Base-by-base conservation (phyloP, 2,113 vertebrate species). In the Chaetura pelagica region DNA sequence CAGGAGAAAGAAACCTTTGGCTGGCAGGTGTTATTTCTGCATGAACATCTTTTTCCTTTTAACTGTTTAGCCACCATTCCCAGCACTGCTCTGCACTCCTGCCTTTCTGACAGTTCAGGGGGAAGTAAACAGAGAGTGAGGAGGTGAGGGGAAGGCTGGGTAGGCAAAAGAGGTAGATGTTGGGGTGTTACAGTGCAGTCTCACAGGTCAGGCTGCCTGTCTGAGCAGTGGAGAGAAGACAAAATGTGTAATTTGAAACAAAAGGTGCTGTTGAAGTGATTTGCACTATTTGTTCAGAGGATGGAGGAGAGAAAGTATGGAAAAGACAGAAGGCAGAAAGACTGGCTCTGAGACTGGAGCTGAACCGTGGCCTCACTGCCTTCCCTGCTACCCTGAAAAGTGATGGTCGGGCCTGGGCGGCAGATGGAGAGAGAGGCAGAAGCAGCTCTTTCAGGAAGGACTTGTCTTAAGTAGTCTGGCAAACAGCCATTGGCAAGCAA, bases 1-100 rank as follows among this genome's bases (percentile, higher is more conserved):
- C 35, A 59, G 55, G 55, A 90, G 73, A 57, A 67, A 68, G 72
- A 77, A 23, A 97, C 66, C 92, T 94, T 97, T 95, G 83, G 19
- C 59, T 84, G 71, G 46, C 6, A 12, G 55, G 68, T 92, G 32
- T 92, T 86, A 51, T 90, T 90, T 94, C 61, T 88, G 42, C 59
- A n/a, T 59, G 26, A 76, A 55, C 32, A 51, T 96, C 35, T 80
- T 90, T 93, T 84, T 85, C 20, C 78, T 91, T 89, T 96, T 94
- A 95, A 95, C 79, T 51, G 48, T 84, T 96, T 86, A 66, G 26
- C n/a, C 35, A 55, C 76, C 48, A 20, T 59, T 29, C 62, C 29
- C 19, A 44, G 61, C 19, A 40, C 22, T 52, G 38, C 16, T 61
- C 55, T 52, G 15, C 10, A 5, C 34, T 42, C 42, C 51, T 67